Evolutionary conservation across 2,797 vertebrate species (phyloP), one percentile per base, ranked within the genome.

Genomic region (Anguilla marmorata): DNA sequence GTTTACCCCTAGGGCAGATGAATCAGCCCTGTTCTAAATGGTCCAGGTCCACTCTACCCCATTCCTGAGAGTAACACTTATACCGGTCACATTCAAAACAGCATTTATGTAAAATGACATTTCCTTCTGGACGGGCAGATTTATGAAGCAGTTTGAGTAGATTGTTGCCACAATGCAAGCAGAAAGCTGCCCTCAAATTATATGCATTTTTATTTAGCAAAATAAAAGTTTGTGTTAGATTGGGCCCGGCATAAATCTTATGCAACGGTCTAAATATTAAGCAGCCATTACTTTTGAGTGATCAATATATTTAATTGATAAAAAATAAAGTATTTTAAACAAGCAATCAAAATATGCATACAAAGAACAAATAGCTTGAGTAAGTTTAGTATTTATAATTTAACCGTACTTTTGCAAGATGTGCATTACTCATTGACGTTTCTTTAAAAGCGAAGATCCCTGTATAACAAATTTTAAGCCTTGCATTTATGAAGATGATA

Each of bases 391-490:
- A 82, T 82, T 74, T 82, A 82, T 82, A 82, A 82, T 82, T 82
- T 50, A 82, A 48, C 45, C 21, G 50, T 48, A 48, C 41, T 48
- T 50, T 50, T 80, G 37, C 5, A 50, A 24, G 19, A 82, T 82
- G 41, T 50, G 79, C 19, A 48, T 82, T 21, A 82, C 21, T 45
- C 41, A 82, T 48, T 3, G 37, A 50, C 45, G 21, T 79, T 79
- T 74, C 30, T 79, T 79, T 19, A 79, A 79, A 48, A 50, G 16
- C 21, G 50, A 45, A 19, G 30, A 21, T 82, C 79, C 79, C 79
- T 82, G 79, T 82, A 82, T 82, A 82, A 82, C 37, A 21, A 82
- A 48, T 37, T 82, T 82, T 82, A 48, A 82, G 24, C 45, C 45
- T 82, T 50, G 45, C 79, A 50, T 82, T 82, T 50, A 79, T 48